Conservation (phyloP, 2,888 invertebrate genomes). For the Cabera pusaria region DNA sequence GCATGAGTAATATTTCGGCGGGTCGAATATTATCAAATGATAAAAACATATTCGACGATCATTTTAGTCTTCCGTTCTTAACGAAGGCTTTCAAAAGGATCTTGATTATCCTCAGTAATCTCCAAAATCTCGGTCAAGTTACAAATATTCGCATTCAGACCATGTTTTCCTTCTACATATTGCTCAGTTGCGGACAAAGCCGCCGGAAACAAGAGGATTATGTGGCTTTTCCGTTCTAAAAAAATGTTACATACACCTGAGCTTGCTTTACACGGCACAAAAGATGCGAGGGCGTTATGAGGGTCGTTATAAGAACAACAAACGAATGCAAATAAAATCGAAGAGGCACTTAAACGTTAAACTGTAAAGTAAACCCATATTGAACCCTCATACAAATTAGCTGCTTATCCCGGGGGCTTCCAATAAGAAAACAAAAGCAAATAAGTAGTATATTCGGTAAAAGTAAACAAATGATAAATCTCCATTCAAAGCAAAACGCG, state of each 20-base stretch:
- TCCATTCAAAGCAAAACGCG: conserved; percentile 17
- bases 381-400: conserved; percentile 1
- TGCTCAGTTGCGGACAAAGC: conserved; percentile 33
- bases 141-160: conserved; percentile 21
- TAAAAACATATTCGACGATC: too few species aligned
- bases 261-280: conserved; percentile 21
- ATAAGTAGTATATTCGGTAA: too few species aligned
- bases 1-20: too few species aligned
- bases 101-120: conserved; percentile 19
- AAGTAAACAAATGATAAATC: conserved; percentile 29
- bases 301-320: neutral
- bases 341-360: neutral
- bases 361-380: neutral
- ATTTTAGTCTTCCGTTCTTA: conserved; percentile 20
- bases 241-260: conserved; percentile 35
- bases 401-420: neutral
- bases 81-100: conserved; percentile 14
- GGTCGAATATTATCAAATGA: too few species aligned
- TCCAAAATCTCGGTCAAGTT: conserved; percentile 9
- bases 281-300: neutral
- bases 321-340: neutral
- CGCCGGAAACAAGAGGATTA: conserved; percentile 35
- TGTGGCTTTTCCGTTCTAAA: conserved; percentile 23
- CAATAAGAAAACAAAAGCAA: conserved; percentile 2
- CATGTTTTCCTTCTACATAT: conserved; percentile 20